A percentile compares a stretch with the other conserved stretches of the same genome.
Conservation (phyloP, 2,113 vertebrate species). For the Upupa epops region DNA sequence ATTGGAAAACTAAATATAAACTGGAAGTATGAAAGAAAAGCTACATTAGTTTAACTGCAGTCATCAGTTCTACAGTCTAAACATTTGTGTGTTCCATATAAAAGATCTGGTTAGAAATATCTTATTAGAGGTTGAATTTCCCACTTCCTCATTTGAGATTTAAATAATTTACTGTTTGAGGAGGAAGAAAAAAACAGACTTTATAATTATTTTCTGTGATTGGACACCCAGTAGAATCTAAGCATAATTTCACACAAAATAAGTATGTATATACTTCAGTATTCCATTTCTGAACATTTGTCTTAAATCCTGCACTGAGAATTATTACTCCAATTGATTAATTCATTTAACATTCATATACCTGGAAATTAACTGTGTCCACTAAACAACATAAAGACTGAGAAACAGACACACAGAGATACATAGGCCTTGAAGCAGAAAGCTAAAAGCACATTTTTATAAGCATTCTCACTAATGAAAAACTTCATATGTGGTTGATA, state of each 20-base stretch:
- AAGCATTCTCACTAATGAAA: neutral
- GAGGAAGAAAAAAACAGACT: neutral
- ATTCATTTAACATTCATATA: neutral
- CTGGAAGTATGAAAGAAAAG: neutral
- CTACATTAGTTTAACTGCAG: neutral
- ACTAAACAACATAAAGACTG: neutral
- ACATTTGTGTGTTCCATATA: neutral
- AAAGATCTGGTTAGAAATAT: neutral
- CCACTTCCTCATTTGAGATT: neutral
- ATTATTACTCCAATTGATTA: neutral
- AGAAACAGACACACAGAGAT: neutral
- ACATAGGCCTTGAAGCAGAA: neutral
- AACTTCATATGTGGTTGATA: neutral
- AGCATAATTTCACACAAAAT: neutral
- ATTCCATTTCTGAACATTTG: neutral
- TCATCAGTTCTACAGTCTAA: neutral
- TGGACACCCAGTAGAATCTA: neutral
- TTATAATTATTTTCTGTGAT: neutral
- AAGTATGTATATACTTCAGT: neutral
- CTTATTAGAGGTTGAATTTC: neutral
- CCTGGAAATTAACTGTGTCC: neutral
- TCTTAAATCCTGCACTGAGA: neutral
- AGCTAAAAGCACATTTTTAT: accelerated
- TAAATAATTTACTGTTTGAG: neutral
- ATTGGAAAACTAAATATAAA: neutral